Base-by-base conservation (phyloP, 2,113 vertebrate species). In the Pagrus major region DNA sequence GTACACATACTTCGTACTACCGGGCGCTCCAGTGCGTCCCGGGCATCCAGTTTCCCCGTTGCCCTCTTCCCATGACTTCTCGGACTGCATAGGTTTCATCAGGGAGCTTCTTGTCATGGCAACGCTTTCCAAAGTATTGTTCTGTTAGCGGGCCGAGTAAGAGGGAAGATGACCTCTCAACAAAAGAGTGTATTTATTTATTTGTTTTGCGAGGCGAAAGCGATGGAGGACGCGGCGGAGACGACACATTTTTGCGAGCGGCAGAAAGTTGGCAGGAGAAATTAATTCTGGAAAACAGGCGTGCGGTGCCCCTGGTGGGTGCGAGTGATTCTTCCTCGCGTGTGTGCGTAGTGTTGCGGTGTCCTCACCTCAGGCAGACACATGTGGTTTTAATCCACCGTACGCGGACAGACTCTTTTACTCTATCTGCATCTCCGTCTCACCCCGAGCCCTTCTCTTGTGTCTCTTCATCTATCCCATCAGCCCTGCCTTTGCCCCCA, bases 341-440 rank as follows among this genome's bases (percentile, higher is more conserved):
- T 88, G 82, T 84, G 88, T 81, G 79, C 8, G 71, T 73, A 82
- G 80, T 58, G 21, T 76, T 81, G 86, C 39, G 33, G 86, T 70
- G 89, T 92, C 90, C 91, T 93, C 90, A 91, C 90, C 88, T 92
- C 89, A 76, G 89, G 88, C 90, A 76, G 71, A 90, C 86, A 90
- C 93, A 94, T 93, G 88, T 94, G 93, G 86, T 93, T 93, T 88
- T 75, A 93, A 94, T 94, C 86, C 81, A 31, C 46, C 11, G 18
- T 71, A 65, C 55, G 61, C 39, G 61, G 80, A 89, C 86, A 74
- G 37, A 56, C 77, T 86, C 88, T 69, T 88, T 85, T 80, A 47
- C 80, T 80, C 59, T 77, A 55, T 90, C 86, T 83, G 67, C 66
- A 79, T 90, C 78, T 74, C 46, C 64, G 78, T 65, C 71, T 76